Evolutionary conservation across 2,113 vertebrate genomes (phyloP).

Genomic region (Diadophis punctatus): DNA sequence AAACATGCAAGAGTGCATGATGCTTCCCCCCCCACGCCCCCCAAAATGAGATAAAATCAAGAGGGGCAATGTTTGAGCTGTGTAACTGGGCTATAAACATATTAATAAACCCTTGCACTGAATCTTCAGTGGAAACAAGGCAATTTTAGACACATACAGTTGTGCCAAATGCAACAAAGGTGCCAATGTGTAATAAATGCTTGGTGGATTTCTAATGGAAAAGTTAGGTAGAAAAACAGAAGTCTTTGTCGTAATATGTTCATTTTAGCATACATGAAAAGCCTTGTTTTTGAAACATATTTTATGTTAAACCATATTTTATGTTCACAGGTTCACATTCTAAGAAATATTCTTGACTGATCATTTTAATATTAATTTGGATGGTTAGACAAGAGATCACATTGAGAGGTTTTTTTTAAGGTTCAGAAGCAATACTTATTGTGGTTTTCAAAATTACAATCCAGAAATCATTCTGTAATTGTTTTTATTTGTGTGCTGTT

Average conservation of each 20-base stretch:
- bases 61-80: neutral
- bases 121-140: neutral
- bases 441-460: neutral
- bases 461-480: neutral
- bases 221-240: neutral
- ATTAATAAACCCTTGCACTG: neutral
- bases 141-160: neutral
- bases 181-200: neutral
- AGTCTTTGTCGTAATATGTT: neutral
- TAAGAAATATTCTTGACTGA: neutral
- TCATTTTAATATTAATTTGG: slow-evolving; percentile 12
- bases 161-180: neutral
- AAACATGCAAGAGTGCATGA: neutral
- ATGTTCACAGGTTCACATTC: neutral
- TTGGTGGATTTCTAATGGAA: neutral
- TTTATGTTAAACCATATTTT: slow-evolving; percentile 4
- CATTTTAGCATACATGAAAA: neutral
- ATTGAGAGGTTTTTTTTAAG: neutral
- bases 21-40: too few relatives aligned
- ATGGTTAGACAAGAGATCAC: neutral
- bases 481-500: neutral
- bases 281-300: neutral
- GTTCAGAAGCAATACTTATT: neutral
- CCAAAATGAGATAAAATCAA: neutral
- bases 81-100: neutral